Conservation (phyloP, 2,113 vertebrate genomes). For the Lichenostomus cassidix region DNA sequence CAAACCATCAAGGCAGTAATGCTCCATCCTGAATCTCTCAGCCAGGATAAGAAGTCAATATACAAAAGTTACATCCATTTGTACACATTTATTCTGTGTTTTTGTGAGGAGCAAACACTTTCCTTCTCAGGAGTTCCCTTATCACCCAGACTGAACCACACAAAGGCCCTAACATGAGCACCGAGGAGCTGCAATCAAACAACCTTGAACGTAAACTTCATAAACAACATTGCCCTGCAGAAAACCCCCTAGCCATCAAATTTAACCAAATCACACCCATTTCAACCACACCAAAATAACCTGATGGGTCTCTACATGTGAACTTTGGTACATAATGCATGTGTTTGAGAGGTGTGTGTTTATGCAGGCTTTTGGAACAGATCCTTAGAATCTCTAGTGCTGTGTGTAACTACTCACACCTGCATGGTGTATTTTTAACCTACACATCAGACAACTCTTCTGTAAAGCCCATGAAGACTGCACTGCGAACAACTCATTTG, state of each 20-base stretch:
- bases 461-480: neutral
- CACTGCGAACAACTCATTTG: neutral
- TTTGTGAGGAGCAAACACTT: neutral
- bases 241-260: neutral
- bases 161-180: rapidly evolving
- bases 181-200: neutral
- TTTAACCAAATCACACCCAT: neutral
- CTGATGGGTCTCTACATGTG: neutral
- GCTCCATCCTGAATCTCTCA: neutral
- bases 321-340: neutral
- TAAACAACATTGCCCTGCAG: neutral
- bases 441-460: neutral
- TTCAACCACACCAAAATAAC: neutral
- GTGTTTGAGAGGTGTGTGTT: neutral
- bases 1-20: neutral
- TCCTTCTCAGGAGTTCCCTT: neutral
- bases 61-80: neutral
- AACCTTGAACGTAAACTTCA: neutral
- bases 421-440: neutral
- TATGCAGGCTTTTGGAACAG: neutral
- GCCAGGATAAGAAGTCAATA: neutral
- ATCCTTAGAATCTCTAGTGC: neutral
- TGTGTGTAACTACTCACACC: neutral
- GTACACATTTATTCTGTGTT: neutral
- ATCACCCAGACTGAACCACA: neutral